These are phyloP conservation scores for Prosopocoilus inquinatus DNA, from an alignment of 2,888 invertebrate species.

Conservation along the genomic window DNA sequence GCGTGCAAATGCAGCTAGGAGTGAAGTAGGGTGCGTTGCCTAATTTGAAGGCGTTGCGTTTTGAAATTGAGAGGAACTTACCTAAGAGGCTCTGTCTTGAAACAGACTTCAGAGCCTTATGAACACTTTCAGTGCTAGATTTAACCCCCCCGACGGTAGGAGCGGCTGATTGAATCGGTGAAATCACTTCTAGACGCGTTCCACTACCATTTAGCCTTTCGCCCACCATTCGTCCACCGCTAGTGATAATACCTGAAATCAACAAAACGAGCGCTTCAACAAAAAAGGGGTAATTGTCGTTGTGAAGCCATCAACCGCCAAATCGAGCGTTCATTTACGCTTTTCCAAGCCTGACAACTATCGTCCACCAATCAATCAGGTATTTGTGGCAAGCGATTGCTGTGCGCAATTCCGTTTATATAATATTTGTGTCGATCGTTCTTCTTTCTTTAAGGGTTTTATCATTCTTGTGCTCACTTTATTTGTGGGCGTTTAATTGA, in stretches of 20 bases:
- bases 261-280: too few species aligned
- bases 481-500: too few species aligned
- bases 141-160: slow-evolving; percentile 43
- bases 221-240: slow-evolving; percentile 52
- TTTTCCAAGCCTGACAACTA: too few species aligned
- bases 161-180: slow-evolving; percentile 48
- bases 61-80: slow-evolving; percentile 18
- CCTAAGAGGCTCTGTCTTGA: slow-evolving; percentile 64
- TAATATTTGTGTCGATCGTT: too few species aligned
- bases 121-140: slow-evolving; percentile 53
- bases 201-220: slow-evolving; percentile 58
- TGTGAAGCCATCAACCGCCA: too few species aligned
- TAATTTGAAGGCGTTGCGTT: not conserved
- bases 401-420: too few species aligned
- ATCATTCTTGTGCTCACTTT: too few species aligned
- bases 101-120: slow-evolving; percentile 55
- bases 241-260: slow-evolving; percentile 48
- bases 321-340: too few species aligned
- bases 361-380: too few species aligned
- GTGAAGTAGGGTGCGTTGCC: too few species aligned
- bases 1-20: not conserved
- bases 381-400: too few species aligned
- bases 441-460: too few species aligned
- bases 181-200: slow-evolving; percentile 52
- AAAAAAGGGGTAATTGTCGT: slow-evolving; percentile 12